Evolutionary conservation across 1,140 invertebrate genomes (phyloP), one percentile per base, ranked within the genome.

Genomic region (Bombus terrestris): DNA sequence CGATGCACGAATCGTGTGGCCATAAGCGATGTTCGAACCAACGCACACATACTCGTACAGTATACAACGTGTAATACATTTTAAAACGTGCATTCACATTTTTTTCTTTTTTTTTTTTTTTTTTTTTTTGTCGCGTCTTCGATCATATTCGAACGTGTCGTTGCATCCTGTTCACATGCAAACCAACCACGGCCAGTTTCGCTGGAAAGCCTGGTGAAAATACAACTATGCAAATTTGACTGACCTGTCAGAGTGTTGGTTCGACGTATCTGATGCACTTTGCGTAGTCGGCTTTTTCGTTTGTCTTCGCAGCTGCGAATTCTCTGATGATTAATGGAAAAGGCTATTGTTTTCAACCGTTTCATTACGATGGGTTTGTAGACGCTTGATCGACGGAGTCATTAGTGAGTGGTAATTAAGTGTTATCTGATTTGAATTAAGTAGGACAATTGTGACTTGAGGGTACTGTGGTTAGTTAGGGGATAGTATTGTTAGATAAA

Each of bases 141-240:
- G 80, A 82, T 82, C 69, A 74, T 64, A 74, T 74, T 73, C 39
- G 39, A 53, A 73, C 57, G 53, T 82, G 53, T 64, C 53, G 69
- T 22, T 72, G 79, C 68, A n/a, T 39, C n/a, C 47, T 15, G 68
- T n/a, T 47, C 68, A 12, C 13, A 22, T 43, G n/a, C 22, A 62
- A 25, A 68, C 10, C 37, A n/a, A 9, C 28, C 18, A 25, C 32
- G 76, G 1, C 18, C 32, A 6, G 53, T 59, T 39, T 39, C 35
- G 15, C 13, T 25, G 5, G 39, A 35, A 62, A 32, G 9, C 37
- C n/a, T 22, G 18, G 41, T 35, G 41, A 66, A 66, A 79, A 79
- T 76, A 76, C 53, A 37, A 6, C 35, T 28, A 28, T 39, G 43
- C 66, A 39, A 80, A 47, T 71, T 71, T 13, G 25, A 69, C 15